Conservation (phyloP, 2,113 vertebrate species). For the Polypterus bichir region DNA sequence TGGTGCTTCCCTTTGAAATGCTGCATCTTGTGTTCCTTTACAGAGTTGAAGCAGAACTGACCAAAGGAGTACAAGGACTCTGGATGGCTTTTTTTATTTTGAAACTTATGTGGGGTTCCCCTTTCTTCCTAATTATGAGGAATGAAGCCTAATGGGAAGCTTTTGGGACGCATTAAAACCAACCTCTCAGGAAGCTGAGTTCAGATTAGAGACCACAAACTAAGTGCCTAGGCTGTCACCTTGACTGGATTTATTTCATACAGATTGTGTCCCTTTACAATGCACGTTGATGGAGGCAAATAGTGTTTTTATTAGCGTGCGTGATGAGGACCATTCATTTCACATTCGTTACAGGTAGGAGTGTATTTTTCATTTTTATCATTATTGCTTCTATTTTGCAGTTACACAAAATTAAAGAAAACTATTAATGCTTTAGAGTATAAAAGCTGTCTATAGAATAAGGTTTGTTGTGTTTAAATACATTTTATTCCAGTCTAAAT, state of each 20-base stretch:
- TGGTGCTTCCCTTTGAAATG: conserved; percentile 55
- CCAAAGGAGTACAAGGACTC: conserved; percentile 50
- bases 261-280: conserved; percentile 53
- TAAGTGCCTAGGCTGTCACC: conserved; percentile 28
- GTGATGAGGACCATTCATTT: conserved; percentile 65
- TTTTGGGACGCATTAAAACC: conserved; percentile 34
- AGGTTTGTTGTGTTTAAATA: too few species aligned
- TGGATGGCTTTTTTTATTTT: conserved; percentile 27
- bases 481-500: too few species aligned
- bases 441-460: too few species aligned
- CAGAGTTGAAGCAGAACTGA: conserved; percentile 63
- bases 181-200: conserved; percentile 29
- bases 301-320: conserved; percentile 64
- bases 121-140: conserved; percentile 33
- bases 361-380: not conserved
- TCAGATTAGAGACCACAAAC: conserved; percentile 26
- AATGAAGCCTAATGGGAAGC: conserved; percentile 31
- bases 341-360: conserved; percentile 96
- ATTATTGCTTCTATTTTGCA: not conserved
- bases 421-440: not conserved
- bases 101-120: conserved; percentile 11
- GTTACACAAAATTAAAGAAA: not conserved
- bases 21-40: conserved; percentile 88
- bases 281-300: conserved; percentile 74
- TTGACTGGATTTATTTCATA: conserved; percentile 35